Evolutionary conservation across 2,888 invertebrate species (phyloP).

Genomic region (Entomobrya proxima): DNA sequence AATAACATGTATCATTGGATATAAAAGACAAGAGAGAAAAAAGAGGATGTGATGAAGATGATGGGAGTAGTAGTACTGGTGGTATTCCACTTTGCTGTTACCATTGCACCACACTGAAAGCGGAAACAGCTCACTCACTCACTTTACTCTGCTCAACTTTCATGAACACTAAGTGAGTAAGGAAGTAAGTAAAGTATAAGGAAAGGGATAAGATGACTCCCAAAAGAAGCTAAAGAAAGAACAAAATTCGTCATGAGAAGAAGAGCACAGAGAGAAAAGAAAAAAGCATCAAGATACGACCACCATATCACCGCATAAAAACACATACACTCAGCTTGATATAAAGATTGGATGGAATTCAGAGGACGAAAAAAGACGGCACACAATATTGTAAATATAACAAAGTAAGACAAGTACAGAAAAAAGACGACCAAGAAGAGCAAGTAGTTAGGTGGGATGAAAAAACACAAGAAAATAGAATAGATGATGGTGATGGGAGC

Average conservation of each 20-base stretch:
- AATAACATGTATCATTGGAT: constrained; percentile 43
- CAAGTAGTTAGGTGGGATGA: too few species aligned
- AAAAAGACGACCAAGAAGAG: not conserved
- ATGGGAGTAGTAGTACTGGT: not conserved
- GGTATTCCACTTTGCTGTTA: constrained; percentile 23
- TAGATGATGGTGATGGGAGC: constrained; percentile 53
- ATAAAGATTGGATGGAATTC: not conserved
- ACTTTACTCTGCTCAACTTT: constrained; percentile 39
- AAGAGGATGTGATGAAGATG: constrained; percentile 1
- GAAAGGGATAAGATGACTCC: constrained; percentile 39
- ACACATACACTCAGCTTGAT: not conserved
- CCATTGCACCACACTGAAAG: not conserved
- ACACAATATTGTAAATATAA: constrained; percentile 54
- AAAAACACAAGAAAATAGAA: too few species aligned
- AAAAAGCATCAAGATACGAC: constrained; percentile 15
- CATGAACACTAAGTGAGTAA: constrained; percentile 30
- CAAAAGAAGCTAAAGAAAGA: constrained; percentile 3
- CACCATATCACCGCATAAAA: constrained; percentile 5
- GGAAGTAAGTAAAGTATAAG: not conserved
- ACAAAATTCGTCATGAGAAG: constrained; percentile 18
- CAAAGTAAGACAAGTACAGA: constrained; percentile 42
- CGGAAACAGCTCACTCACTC: constrained; percentile 19
- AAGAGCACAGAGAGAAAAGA: too few species aligned
- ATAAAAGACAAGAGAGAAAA: constrained; percentile 35
- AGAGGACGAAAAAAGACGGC: not conserved